Evolutionary conservation across 2,797 vertebrate species (phyloP), one percentile per base, ranked within the genome.

Genomic region (Apodemus agrarius): DNA sequence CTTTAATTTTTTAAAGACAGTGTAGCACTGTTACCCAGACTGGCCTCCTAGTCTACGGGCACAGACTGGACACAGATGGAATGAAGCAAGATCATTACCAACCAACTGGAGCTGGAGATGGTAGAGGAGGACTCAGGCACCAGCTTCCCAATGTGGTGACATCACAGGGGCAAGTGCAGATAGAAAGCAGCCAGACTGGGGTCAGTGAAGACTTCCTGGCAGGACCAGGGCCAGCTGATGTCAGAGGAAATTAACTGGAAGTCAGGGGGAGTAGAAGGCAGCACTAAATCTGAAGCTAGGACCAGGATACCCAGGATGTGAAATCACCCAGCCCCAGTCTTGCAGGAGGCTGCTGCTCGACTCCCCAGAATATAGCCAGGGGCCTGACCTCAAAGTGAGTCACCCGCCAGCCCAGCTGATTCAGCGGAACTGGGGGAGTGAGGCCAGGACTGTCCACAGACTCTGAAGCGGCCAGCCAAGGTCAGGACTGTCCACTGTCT

Each of bases 341-440:
- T 31, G 49, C 26, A 52, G 54, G 1, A 4, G 49, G 5, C 67
- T 69, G 19, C 14, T 79, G 29, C 69, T 52, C 1, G 16, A 89
- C 61, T 94, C 80, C 83, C 37, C 87, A 37, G 63, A 21, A 2
- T 79, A 57, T 84, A 40, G 75, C 43, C 1, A 21, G 40, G 49
- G 57, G 43, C 40, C 93, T 59, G 52, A 69, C 81, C 89, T 96
- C 96, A 61, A 24, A 78, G 84, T 96, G 96, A 97, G 85, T 97
- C 97, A 96, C 81, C 31, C 8, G 13, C 52, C 8, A 0, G 6
- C 65, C 61, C 5, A 4, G 43, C 83, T 90, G 96, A 95, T 90
- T 96, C 96, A 90, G 84, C 61, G 2, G 4, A 63, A 59, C 40
- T 0, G 37, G 88, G 90, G 29, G 49, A 67, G 95, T 40, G n/a